Evolutionary conservation across 2,113 vertebrate species (phyloP), one percentile per base, ranked within the genome.

Genomic region (Campylorhamphus procurvoides): DNA sequence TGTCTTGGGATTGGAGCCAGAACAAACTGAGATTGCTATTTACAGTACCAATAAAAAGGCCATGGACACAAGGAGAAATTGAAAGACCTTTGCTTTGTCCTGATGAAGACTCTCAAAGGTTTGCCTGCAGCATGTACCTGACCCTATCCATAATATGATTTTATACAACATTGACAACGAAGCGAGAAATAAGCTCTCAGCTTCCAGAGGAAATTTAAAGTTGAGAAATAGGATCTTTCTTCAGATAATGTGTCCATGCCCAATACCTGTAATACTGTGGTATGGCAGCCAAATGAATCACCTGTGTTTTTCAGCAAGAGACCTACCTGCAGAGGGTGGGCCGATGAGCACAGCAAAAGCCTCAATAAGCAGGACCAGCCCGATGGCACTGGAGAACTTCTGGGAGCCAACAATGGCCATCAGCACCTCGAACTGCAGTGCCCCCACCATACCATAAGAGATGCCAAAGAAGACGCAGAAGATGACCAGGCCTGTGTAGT

Each of bases 381-480:
- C 98, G 1, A 98, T 97, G 74, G 98, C 98, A 0, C 98, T 98
- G 96, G 98, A 97, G 96, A 98, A 98, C 82, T 97, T 97, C 89
- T 96, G 97, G 6, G 98, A 97, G 2, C 98, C 98, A 18, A 98
- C 98, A 0, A 98, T 97, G 31, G 98, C 97, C 98, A 98, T 98
- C 64, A 98, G 97, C 72, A 98, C 98, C 92, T 98, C 98, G 1
- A 98, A 98, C 95, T 98, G 98, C 96, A 98, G 96, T 6, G 98
- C 98, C 1, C 98, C 98, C 77, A 98, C 98, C 98, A 98, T 98
- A 93, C 98, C 98, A 0, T 98, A 98, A 20, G 98, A 98, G 78
- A 98, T 96, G 75, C 98, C 98, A 7, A 98, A 98, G 69, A 98
- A 98, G 47, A 98, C 62, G 1, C 98, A 98, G 96, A 98, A 98